Evolutionary conservation across 2,113 vertebrate genomes (phyloP), one percentile per base, ranked within the genome.

Genomic region (Bos indicus): DNA sequence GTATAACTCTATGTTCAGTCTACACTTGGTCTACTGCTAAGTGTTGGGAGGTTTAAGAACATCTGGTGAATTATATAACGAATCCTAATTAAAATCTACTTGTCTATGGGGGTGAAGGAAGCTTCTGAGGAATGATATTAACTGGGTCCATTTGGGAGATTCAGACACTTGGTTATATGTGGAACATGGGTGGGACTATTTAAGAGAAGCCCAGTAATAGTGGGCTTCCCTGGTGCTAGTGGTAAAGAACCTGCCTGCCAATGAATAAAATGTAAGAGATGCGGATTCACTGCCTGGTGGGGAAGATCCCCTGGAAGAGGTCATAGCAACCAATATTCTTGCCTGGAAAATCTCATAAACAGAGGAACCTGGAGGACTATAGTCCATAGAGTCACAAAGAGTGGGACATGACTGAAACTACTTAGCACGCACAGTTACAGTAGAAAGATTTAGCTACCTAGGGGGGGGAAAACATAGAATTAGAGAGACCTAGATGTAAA

Each of bases 61-160:
- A 94, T 40, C 40, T 89, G 59, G 51, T 77, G 46, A 97, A 52
- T 48, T 62, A 10, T 21, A 46, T 19, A 90, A 62, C 25, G 81
- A 81, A 74, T 88, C 26, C 15, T 92, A 52, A 74, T 80, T 94
- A 84, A 40, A 92, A 60, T 95, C 16, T 94, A 48, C 16, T 77
- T 56, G 14, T 88, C 11, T 80, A 2, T 25, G 2, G 46, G 4
- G 7, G 6, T 85, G 16, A n/a, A 95, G 15, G 6, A 57, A 46
- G 1, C 1, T 19, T 82, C 64, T 59, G 28, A 17, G 5, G 17
- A 80, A 95, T 33, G 85, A 21, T 57, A 85, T 62, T 85, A 96
- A 83, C 1, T 25, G 23, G 9, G 17, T 4, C 19, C 14, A 25
- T 74, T 85, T 56, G 1, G 33, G 17, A 15, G 3, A 67, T 43